Conservation (phyloP, 2,113 vertebrate species). For the Balaenoptera acutorostrata region DNA sequence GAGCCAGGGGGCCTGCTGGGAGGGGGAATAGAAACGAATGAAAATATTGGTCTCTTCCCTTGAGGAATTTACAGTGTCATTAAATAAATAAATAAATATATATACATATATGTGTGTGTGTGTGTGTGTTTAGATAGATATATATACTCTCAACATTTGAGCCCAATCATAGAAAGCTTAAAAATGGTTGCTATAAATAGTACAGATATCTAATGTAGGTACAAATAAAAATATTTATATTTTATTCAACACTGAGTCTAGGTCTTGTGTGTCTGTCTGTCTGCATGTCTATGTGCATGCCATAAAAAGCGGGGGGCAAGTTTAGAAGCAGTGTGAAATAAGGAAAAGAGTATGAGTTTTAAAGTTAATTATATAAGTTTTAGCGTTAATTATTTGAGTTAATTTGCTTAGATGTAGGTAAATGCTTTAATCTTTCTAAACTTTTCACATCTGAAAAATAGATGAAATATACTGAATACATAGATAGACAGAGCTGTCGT, state of each 20-base stretch:
- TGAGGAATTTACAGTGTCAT: background rate
- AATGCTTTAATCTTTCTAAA: background rate
- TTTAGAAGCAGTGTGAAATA: background rate
- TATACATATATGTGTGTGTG: fast-evolving
- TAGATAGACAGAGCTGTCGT: background rate
- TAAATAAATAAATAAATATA: background rate
- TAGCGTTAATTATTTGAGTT: background rate
- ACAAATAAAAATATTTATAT: background rate
- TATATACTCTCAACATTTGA: background rate
- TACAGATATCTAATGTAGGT: background rate
- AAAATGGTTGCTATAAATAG: background rate
- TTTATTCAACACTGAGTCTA: background rate
- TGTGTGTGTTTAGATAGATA: no score
- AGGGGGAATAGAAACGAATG: background rate
- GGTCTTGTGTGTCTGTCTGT: background rate
- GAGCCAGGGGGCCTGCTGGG: background rate
- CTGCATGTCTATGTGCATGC: background rate
- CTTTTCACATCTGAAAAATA: background rate
- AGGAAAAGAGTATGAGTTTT: background rate
- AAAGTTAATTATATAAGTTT: background rate
- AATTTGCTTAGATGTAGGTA: background rate
- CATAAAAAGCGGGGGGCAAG: background rate
- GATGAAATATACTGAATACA: background rate
- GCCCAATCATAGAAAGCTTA: background rate
- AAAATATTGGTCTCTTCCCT: background rate